Evolutionary conservation across 2,113 vertebrate species (phyloP).

Genomic region (Lepus americanus): DNA sequence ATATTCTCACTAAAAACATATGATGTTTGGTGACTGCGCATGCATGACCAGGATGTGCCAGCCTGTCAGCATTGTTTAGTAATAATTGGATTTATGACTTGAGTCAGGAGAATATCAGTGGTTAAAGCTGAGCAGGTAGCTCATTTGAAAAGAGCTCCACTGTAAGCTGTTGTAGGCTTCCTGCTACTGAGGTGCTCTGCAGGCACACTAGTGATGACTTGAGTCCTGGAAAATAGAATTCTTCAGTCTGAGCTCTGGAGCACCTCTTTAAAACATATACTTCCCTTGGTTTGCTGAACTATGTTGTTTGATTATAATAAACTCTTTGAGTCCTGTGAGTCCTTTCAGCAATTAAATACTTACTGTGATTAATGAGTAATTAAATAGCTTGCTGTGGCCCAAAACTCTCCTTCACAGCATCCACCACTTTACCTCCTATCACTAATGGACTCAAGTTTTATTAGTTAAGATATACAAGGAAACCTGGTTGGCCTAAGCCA

Average conservation of each 20-base stretch:
- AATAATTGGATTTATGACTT: slow-evolving; percentile 55
- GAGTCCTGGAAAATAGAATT: neutral
- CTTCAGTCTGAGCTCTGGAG: neutral
- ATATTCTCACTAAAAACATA: neutral
- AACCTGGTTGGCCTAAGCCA: slow-evolving; percentile 9
- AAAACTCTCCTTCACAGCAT: slow-evolving; percentile 64
- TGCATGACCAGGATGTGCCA: neutral
- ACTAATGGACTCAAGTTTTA: slow-evolving; percentile 61
- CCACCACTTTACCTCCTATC: slow-evolving; percentile 64
- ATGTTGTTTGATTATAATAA: slow-evolving; percentile 57
- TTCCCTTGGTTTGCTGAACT: slow-evolving; percentile 35
- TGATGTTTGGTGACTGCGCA: neutral
- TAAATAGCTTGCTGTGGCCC: slow-evolving; percentile 65
- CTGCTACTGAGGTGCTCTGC: neutral
- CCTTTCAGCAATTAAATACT: slow-evolving; percentile 64
- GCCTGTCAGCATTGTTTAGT: slow-evolving; percentile 24
- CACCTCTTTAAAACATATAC: neutral
- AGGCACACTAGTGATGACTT: neutral
- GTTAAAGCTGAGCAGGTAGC: neutral
- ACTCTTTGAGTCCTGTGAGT: slow-evolving; percentile 39
- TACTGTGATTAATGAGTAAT: slow-evolving; percentile 75
- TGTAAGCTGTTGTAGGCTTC: neutral
- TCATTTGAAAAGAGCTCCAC: neutral
- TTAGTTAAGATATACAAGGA: slow-evolving; percentile 53
- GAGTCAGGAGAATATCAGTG: neutral